Evolutionary conservation across 1,140 invertebrate species (phyloP), one percentile per base, ranked within the genome.

Genomic region (Physella acuta): DNA sequence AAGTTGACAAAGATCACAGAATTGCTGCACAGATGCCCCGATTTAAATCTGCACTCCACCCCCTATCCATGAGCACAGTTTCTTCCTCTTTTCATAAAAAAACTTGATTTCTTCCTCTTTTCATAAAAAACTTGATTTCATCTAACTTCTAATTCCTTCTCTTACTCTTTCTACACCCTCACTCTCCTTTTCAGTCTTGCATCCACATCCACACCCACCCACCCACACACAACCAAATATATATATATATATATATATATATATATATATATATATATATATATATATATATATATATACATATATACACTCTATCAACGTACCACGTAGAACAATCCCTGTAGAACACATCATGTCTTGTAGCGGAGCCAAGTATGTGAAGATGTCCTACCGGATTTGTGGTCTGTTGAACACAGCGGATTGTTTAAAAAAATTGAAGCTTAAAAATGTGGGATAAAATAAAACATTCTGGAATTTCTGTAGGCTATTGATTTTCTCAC

Each of bases 231-330:
- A 56, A 8, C 8, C 11, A 56, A 8, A 56, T 30, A n/a, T 24
- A 24, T 44, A n/a, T 24, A 30, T 30, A 56, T 24, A 30, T 30
- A 56, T 24, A 56, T 30, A 56, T 24, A 56, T 56, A n/a, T 11
- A 56, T 24, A 56, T 11, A n/a, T 56, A 24, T 11, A 56, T 56
- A n/a, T 24, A 56, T 56, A 56, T 24, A n/a, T 56, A 56, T 24
- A n/a, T 56, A 56, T 11, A 56, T 44, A 44, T 20, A 44, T 44
- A 44, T 20, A 44, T 44, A 44, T 20, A 44, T 44, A 44, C 39
- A 44, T 44, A 44, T 20, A 44, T 44, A 11, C 39, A 44, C 20
- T 44, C 39, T 11, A 11, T 44, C 39, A 44, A 11, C 8, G 8
- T 11, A 11, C 8, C 39, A 44, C 20, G 20, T 20, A 44, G 8